phyloP scores from a whole-genome alignment of 1,140 invertebrate genomes.

The Orius insidiosus region DNA sequence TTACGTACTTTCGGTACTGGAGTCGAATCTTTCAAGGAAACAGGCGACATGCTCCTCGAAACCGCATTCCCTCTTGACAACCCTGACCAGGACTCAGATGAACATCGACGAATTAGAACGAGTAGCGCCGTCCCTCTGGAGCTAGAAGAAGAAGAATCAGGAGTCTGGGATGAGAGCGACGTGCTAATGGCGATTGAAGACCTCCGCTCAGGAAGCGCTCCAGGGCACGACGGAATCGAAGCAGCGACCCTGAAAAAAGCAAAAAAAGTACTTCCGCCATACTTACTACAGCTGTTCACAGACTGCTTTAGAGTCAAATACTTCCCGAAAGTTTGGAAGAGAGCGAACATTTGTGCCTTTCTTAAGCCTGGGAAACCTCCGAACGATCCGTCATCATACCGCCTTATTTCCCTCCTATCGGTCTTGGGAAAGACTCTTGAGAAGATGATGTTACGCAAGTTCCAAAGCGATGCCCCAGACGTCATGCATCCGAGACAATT shows the following conservation, averaged over 20 bases:
- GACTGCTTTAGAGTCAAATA: not conserved
- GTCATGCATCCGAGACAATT: slow-evolving; percentile 22
- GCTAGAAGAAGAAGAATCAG: too few species aligned
- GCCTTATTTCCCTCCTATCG: not conserved
- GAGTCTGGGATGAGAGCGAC: not conserved
- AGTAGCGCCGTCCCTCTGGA: not conserved
- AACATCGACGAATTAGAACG: not conserved
- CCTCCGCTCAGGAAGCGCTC: not conserved
- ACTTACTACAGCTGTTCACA: not conserved
- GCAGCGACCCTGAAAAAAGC: not conserved
- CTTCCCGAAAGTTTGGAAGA: slow-evolving; percentile 3
- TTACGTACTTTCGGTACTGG: not conserved
- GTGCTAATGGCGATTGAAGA: not conserved
- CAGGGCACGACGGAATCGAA: not conserved
- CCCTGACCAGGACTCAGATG: not conserved
- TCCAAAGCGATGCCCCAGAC: slow-evolving; percentile 16
- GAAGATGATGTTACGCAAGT: not conserved
- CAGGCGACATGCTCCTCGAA: not conserved
- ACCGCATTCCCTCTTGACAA: not conserved
- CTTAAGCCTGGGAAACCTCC: slow-evolving; percentile 5
- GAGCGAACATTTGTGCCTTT: slow-evolving; percentile 1
- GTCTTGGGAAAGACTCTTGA: not conserved
- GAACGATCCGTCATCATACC: not conserved
- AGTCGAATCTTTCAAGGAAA: not conserved
- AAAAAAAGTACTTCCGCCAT: not conserved